A percentile compares a stretch with the other conserved stretches of the same genome.
These are phyloP conservation scores for Ondatra zibethicus DNA, from an alignment of 2,113 vertebrate genomes.

Conservation along the genomic window DNA sequence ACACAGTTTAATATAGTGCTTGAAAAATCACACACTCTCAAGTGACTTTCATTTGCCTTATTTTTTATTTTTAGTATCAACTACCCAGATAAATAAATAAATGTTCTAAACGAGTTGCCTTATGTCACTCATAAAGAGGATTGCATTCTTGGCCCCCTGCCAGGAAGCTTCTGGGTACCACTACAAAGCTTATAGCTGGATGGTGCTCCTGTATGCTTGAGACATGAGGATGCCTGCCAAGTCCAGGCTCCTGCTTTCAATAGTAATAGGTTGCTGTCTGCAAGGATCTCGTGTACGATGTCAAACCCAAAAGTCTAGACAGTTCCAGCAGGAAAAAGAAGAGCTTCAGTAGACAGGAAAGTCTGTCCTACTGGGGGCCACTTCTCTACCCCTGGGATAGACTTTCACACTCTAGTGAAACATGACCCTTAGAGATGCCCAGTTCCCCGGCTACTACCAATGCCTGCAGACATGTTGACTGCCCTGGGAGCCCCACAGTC, in stretches of 20 bases:
- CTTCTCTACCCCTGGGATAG: neutral
- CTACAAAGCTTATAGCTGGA: neutral
- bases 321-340: neutral
- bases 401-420: neutral
- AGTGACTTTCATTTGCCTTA: neutral
- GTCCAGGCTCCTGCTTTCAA: neutral
- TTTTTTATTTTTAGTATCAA: neutral
- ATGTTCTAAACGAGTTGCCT: neutral
- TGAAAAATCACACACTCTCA: slow-evolving; percentile 29
- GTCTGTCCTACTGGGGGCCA: neutral
- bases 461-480: fast-evolving
- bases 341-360: neutral
- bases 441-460: neutral
- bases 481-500: neutral
- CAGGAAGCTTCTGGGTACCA: neutral
- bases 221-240: neutral
- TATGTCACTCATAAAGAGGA: neutral
- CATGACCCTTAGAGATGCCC: neutral
- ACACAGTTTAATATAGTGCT: neutral
- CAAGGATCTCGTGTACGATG: neutral
- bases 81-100: neutral
- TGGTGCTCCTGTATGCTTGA: neutral
- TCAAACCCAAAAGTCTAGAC: neutral
- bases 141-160: neutral
- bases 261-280: neutral